These are phyloP conservation scores for Globodera rostochiensis DNA, from an alignment of 1,140 invertebrate species.

Conservation along the genomic window DNA sequence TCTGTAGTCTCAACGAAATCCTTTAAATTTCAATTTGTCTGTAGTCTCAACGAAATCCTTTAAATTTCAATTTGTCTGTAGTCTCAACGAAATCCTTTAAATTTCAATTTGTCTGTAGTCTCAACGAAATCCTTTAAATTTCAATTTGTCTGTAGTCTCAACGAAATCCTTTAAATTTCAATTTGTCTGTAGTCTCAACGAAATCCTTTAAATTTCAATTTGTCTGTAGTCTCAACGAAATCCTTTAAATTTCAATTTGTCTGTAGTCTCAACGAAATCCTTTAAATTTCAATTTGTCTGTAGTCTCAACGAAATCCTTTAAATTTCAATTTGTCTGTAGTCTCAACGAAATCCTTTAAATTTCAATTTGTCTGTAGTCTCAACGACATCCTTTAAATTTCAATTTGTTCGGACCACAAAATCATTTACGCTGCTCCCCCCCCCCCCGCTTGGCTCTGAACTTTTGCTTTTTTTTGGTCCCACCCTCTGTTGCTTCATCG, in stretches of 20 bases:
- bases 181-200: neutral
- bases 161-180: neutral
- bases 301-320: neutral
- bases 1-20: neutral
- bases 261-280: neutral
- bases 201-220: neutral
- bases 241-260: neutral
- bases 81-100: neutral
- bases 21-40: neutral
- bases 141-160: neutral
- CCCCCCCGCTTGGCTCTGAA: too few species aligned
- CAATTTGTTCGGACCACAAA: neutral
- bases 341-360: neutral
- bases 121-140: neutral
- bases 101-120: neutral
- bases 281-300: neutral
- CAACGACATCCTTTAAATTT: neutral
- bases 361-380: neutral
- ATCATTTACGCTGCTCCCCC: neutral
- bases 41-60: neutral
- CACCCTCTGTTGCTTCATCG: conserved; percentile 21
- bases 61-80: neutral
- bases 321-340: neutral
- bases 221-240: neutral
- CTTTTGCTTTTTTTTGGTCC: neutral